These are phyloP conservation scores for Tipula lateralis DNA, from an alignment of 2,888 invertebrate species.

Conservation along the genomic window DNA sequence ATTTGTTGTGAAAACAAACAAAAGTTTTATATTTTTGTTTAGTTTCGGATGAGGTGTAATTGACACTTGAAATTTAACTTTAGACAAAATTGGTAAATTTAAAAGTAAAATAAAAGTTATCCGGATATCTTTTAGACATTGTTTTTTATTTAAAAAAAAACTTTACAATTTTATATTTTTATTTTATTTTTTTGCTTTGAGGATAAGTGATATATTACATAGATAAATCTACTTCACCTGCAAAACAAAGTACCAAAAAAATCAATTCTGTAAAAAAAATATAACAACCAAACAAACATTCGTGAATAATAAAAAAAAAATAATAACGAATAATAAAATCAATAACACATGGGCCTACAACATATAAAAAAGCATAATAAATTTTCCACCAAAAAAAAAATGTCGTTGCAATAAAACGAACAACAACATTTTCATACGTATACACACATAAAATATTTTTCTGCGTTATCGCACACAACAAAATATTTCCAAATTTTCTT, in stretches of 20 bases:
- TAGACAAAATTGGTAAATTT: background rate
- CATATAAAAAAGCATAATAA: background rate
- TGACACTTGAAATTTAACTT: conserved; percentile 1
- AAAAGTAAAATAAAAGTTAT: conserved; percentile 6
- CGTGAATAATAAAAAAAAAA: background rate
- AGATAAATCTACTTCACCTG: background rate
- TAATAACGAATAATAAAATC: background rate
- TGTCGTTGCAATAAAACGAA: background rate
- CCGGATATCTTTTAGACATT: background rate
- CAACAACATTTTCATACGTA: background rate
- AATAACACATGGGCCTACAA: background rate
- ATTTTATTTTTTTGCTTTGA: background rate
- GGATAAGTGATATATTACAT: background rate
- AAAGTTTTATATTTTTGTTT: background rate
- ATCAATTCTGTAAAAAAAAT: background rate
- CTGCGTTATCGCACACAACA: background rate
- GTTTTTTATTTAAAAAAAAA: too few species aligned
- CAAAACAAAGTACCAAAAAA: background rate
- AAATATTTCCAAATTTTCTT: background rate
- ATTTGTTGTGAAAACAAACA: background rate
- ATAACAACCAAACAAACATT: background rate
- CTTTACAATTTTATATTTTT: background rate
- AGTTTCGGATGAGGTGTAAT: conserved; percentile 1
- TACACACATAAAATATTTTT: background rate
- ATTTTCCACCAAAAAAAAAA: conserved; percentile 4